phyloP scores from a whole-genome alignment of 2,113 vertebrate species.

The Crotalus viridis region DNA sequence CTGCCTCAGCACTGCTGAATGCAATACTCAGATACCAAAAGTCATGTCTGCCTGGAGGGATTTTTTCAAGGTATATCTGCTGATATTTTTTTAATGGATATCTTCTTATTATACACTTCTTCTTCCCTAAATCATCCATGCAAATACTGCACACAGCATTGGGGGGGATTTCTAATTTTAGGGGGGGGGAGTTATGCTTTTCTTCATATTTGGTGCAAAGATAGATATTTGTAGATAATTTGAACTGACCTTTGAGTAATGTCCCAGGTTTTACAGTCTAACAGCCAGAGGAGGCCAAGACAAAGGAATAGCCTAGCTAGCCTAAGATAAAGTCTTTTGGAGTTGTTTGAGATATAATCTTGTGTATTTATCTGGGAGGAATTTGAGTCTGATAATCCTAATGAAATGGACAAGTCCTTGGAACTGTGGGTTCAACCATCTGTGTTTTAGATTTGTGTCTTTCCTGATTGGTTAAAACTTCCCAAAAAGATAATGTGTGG shows the following conservation, averaged over 20 bases:
- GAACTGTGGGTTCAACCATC: not conserved
- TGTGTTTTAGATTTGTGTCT: not conserved
- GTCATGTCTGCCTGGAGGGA: constrained; percentile 67
- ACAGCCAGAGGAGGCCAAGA: not conserved
- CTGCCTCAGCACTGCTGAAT: constrained; percentile 63
- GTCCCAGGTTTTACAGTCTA: not conserved
- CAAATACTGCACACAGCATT: not conserved
- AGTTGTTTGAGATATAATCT: not conserved
- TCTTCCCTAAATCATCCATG: not conserved
- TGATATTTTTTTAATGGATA: not conserved
- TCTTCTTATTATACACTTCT: not conserved
- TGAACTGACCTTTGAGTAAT: not conserved
- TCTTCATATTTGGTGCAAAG: not conserved
- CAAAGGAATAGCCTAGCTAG: not conserved
- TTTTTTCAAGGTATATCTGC: constrained; percentile 70
- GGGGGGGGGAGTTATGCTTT: not conserved
- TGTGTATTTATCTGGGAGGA: not conserved
- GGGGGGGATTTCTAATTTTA: not conserved
- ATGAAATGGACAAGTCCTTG: not conserved
- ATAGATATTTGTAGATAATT: too few species aligned
- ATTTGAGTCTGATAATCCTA: not conserved
- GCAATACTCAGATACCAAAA: constrained; percentile 41
- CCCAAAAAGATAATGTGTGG: not conserved
- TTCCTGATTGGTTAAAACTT: not conserved
- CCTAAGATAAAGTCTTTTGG: not conserved